phyloP scores from a whole-genome alignment of 2,113 vertebrate genomes.

The Erythrolamprus reginae region DNA sequence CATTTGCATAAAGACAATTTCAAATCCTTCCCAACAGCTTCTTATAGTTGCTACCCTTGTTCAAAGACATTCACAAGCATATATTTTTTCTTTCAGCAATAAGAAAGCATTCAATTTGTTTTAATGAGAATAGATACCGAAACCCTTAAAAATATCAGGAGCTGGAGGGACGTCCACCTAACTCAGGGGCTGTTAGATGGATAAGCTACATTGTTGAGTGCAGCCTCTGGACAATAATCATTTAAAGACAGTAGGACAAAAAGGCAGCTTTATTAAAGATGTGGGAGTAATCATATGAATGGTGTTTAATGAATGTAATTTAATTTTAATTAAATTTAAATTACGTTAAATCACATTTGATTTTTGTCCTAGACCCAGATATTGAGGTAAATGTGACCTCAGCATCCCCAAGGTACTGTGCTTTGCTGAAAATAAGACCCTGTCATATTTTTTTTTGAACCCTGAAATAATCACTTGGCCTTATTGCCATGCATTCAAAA shows the following conservation, averaged over 20 bases:
- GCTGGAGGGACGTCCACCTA: not conserved
- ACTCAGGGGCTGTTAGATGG: not conserved
- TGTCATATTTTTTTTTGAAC: too few relatives aligned
- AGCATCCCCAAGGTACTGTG: not conserved
- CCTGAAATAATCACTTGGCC: too few relatives aligned
- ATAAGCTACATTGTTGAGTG: not conserved
- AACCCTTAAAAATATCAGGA: not conserved
- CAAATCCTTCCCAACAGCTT: not conserved
- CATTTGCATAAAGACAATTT: not conserved
- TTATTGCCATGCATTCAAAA: too few relatives aligned
- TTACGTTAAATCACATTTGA: not conserved
- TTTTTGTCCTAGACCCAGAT: not conserved
- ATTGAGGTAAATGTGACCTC: not conserved
- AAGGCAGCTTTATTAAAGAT: not conserved
- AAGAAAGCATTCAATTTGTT: not conserved
- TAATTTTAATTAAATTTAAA: not conserved
- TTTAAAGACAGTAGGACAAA: not conserved
- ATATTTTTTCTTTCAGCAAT: not conserved
- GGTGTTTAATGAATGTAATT: not conserved
- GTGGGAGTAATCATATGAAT: not conserved
- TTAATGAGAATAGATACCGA: not conserved
- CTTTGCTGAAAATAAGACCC: too few relatives aligned
- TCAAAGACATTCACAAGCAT: not conserved
- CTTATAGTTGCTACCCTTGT: not conserved
- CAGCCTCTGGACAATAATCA: not conserved